Percentiles rank a stretch among this genome's conserved stretches.
Conservation (phyloP, 2,113 vertebrate genomes). For the Platysteira castanea region DNA sequence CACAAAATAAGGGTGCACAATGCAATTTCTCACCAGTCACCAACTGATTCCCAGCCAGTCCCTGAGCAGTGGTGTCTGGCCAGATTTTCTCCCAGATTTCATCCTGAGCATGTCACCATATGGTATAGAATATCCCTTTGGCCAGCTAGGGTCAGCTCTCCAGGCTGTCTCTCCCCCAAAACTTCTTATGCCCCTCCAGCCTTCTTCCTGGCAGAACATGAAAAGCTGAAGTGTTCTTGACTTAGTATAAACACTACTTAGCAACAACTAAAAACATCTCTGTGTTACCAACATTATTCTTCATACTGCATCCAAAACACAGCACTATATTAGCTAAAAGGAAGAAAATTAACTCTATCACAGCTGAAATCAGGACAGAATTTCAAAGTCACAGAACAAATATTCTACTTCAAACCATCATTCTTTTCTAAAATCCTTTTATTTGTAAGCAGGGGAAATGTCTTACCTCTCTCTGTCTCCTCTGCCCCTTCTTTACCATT, state of each 20-base stretch:
- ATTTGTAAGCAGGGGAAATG: background rate
- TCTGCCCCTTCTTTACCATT: background rate
- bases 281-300: background rate
- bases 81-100: background rate
- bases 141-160: background rate
- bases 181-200: background rate
- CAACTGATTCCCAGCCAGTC: background rate
- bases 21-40: background rate
- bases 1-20: background rate
- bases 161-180: background rate
- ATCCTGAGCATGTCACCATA: background rate
- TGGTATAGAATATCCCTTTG: background rate
- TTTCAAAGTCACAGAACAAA: background rate
- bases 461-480: accelerated
- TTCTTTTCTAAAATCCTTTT: background rate
- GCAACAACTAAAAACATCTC: background rate
- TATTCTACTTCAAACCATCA: background rate
- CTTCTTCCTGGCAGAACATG: background rate
- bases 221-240: background rate
- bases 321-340: background rate
- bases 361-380: background rate
- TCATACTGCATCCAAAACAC: background rate
- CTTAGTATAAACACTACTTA: background rate
- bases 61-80: no score
- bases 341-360: background rate